Conservation (phyloP, 2,113 vertebrate genomes). For the Catagonus wagneri region DNA sequence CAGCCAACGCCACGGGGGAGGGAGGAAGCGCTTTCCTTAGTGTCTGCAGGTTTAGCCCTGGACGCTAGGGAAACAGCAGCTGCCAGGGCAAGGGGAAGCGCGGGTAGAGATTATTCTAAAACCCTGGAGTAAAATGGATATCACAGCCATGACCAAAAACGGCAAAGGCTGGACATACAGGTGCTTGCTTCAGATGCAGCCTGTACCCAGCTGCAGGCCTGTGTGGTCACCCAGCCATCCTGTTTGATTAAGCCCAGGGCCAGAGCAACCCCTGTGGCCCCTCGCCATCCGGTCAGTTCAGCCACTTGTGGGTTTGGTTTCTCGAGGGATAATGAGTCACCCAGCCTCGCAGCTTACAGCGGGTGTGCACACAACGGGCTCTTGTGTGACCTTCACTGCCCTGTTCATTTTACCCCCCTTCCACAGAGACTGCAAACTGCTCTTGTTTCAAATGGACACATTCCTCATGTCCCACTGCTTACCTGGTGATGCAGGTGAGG, state of each 20-base stretch:
- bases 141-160: constrained; percentile 45
- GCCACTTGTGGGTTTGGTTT: not conserved
- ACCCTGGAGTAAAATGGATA: not conserved
- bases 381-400: not conserved
- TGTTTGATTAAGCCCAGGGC: not conserved
- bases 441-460: not conserved
- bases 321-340: not conserved
- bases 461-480: not conserved
- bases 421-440: too few relatives aligned
- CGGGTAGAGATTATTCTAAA: not conserved
- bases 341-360: not conserved
- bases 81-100: not conserved
- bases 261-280: not conserved
- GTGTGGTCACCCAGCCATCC: not conserved
- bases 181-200: not conserved
- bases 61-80: constrained; percentile 47
- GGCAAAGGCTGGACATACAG: not conserved
- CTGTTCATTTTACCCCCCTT: too few relatives aligned
- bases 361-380: rapidly evolving
- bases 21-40: constrained; percentile 49
- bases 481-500: not conserved
- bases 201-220: not conserved
- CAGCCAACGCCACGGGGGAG: not conserved
- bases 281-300: not conserved
- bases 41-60: constrained; percentile 12